Base-by-base conservation (phyloP, 2,888 invertebrate genomes). In the Lamproptera curius region DNA sequence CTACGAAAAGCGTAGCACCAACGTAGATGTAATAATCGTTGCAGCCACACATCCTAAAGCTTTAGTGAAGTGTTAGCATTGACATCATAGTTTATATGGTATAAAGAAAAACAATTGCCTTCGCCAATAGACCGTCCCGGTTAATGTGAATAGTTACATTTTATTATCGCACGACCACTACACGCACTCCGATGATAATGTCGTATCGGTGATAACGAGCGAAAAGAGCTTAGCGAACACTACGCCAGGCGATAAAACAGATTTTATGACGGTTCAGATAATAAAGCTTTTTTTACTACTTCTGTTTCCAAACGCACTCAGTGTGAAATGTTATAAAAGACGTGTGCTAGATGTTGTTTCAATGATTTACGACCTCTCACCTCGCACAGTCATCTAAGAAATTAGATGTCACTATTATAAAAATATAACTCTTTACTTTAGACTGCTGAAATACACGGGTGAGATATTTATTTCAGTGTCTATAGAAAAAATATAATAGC, bases 161-260 rank as follows among this genome's bases (percentile, higher is more conserved):
- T 56, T 55, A 57, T 55, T 53, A 50, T 52, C 46, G 55, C 43
- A 51, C 26, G 23, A 46, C 46, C 44, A 42, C 28, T 53, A 54
- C 61, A 58, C 57, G 56, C 58, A 59, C 57, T 56, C 47, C 38
- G 52, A 53, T 57, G 55, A 61, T 58, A 54, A 57, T 16, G 50
- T 47, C 42, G 53, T 57, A 59, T 61, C 58, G 15, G 26, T 43
- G 48, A 48, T 48, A 48, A 48, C 42, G 48, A 42, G 42, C 47
- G 20, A 16, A 26, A 42, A 38, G 13, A 16, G 39, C 38, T 34
- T 16, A 38, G 26, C 48, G 39, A 14, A 43, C 48, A 48, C 42
- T 39, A 43, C 16, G 39, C 42, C 17, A 17, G 34, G 34, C 48
- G 37, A 43, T 48, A 43, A 34, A 48, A 43, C 48, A 48, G 48